Percentiles rank a stretch among this genome's conserved stretches.
phyloP scores from a whole-genome alignment of 64 coral and sea anemone genomes.

The Acropora tenuis region DNA sequence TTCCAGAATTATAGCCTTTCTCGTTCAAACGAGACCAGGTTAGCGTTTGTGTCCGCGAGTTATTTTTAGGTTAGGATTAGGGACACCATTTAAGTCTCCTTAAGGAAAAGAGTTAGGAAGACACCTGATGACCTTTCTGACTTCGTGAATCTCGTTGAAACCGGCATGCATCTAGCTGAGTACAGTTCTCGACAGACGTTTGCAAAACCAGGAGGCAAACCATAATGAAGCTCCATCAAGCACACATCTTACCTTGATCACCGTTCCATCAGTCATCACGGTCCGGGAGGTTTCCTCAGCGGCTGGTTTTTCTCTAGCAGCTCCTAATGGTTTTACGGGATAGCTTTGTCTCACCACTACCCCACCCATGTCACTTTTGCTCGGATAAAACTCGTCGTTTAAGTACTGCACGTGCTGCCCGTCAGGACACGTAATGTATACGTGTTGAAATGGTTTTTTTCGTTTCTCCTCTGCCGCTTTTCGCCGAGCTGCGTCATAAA shows the following conservation, averaged over 20 bases:
- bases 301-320: constrained; percentile 54
- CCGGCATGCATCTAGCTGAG: background rate
- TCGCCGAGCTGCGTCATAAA: constrained; percentile 24
- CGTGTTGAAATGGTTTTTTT: constrained; percentile 85
- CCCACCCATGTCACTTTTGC: constrained; percentile 69
- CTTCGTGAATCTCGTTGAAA: too few relatives aligned
- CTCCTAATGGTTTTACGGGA: constrained; percentile 65
- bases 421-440: constrained; percentile 91
- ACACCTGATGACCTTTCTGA: too few relatives aligned
- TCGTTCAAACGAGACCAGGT: too few relatives aligned
- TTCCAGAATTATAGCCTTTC: too few relatives aligned
- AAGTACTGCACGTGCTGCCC: constrained; percentile 88
- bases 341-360: constrained; percentile 86
- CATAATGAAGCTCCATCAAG: background rate
- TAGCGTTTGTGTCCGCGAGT: too few relatives aligned
- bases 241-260: constrained; percentile 73
- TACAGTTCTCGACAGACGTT: background rate
- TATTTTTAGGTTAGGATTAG: too few relatives aligned
- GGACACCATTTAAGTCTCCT: too few relatives aligned
- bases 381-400: constrained; percentile 76
- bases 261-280: constrained; percentile 82
- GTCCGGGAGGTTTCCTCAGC: constrained; percentile 78
- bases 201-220: background rate
- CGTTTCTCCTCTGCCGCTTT: constrained; percentile 63
- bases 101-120: too few relatives aligned